A percentile compares a stretch with the other conserved stretches of the same genome.
Evolutionary conservation across 2,888 invertebrate genomes (phyloP).

Genomic region (Thalpophila matura): DNA sequence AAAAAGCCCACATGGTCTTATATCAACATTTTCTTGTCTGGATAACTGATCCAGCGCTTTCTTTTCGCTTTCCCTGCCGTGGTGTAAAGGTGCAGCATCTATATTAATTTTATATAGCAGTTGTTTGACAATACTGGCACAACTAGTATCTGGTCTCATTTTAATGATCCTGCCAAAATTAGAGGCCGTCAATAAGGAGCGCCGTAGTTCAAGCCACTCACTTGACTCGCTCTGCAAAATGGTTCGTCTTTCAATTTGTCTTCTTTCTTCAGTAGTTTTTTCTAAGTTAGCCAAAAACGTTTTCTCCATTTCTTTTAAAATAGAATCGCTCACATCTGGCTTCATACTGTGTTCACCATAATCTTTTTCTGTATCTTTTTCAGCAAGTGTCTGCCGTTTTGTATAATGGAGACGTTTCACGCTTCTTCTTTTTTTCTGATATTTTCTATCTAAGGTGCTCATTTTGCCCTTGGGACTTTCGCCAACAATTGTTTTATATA

Average conservation of each 20-base stretch:
- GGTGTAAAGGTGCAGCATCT: slow-evolving; percentile 3
- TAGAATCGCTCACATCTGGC: slow-evolving; percentile 5
- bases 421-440: neutral
- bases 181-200: slow-evolving; percentile 23
- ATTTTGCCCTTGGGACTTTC: slow-evolving; percentile 11
- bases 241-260: slow-evolving; percentile 2
- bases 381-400: neutral
- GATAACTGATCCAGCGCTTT: slow-evolving; percentile 8
- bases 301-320: neutral
- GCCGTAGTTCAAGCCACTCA: slow-evolving; percentile 15
- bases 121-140: slow-evolving; percentile 6
- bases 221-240: slow-evolving; percentile 24
- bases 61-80: neutral
- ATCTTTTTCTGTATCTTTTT: neutral
- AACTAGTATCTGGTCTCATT: slow-evolving; percentile 20
- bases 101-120: neutral
- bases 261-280: slow-evolving; percentile 14
- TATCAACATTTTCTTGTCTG: neutral
- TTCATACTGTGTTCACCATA: slow-evolving; percentile 4
- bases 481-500: slow-evolving; percentile 9
- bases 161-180: slow-evolving; percentile 22
- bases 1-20: slow-evolving; percentile 22
- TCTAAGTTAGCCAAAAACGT: slow-evolving; percentile 1
- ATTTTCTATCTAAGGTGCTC: slow-evolving; percentile 7
- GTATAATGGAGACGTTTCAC: neutral